Percentiles rank a stretch among this genome's conserved stretches.
phyloP scores from a whole-genome alignment of 2,888 invertebrate species.

The Erynnis tages region DNA sequence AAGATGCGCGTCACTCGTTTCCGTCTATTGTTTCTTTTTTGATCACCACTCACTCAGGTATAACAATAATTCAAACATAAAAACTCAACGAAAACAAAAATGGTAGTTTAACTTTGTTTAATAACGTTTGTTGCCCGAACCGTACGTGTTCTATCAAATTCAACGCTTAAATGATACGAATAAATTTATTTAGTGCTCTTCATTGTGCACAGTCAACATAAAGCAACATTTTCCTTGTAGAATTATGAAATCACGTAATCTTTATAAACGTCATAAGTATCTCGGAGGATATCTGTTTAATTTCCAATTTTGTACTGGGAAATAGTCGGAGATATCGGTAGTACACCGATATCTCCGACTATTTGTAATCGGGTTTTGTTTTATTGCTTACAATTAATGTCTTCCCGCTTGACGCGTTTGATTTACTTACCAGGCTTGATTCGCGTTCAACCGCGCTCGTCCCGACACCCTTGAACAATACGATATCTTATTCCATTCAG shows the following conservation, averaged over 20 bases:
- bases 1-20: constrained; percentile 14
- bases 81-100: neutral
- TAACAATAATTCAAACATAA: neutral
- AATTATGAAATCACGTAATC: constrained; percentile 13
- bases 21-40: constrained; percentile 24
- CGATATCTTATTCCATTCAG: neutral
- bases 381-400: constrained; percentile 69
- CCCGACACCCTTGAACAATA: constrained; percentile 38
- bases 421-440: constrained; percentile 54
- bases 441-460: constrained; percentile 44
- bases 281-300: constrained; percentile 44
- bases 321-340: constrained; percentile 44
- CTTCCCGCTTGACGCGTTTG: constrained; percentile 54
- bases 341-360: too few species aligned
- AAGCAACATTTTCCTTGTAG: neutral
- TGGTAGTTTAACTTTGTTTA: neutral
- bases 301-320: constrained; percentile 63
- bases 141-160: constrained; percentile 2
- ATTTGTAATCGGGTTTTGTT: constrained; percentile 57
- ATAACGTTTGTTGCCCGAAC: neutral
- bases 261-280: constrained; percentile 47
- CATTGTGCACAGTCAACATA: too few species aligned
- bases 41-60: neutral
- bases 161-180: neutral
- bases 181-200: too few species aligned